Conservation (phyloP, 2,797 vertebrate species). For the Fistularia commersonii region DNA sequence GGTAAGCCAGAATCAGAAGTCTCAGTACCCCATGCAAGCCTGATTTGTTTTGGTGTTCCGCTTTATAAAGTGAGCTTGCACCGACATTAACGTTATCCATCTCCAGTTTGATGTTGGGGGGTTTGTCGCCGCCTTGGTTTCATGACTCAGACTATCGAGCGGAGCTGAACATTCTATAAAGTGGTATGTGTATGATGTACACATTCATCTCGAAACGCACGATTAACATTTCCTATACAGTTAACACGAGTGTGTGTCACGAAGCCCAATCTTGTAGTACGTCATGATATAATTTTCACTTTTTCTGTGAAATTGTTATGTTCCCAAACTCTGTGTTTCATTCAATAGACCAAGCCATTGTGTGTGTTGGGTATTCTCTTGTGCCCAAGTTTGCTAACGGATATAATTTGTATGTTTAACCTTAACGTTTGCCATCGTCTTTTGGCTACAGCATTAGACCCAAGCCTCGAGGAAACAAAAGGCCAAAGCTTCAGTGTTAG, state of each 20-base stretch:
- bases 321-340: conserved; percentile 57
- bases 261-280: conserved; percentile 10
- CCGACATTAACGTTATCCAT: conserved; percentile 50
- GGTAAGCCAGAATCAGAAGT: conserved; percentile 59
- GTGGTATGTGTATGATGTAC: conserved; percentile 8
- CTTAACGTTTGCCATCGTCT: conserved; percentile 45
- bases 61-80: conserved; percentile 27
- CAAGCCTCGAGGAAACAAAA: conserved; percentile 17
- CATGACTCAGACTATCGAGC: conserved; percentile 66
- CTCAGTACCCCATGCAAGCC: conserved; percentile 1
- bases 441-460: conserved; percentile 29
- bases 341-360: conserved; percentile 66
- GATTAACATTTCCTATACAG: background rate
- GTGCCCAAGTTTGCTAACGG: too few species aligned
- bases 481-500: conserved; percentile 3
- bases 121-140: conserved; percentile 69
- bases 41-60: conserved; percentile 10
- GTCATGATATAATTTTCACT: conserved; percentile 52
- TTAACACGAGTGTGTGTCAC: background rate
- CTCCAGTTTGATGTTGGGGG: conserved; percentile 54
- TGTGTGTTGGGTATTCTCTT: conserved; percentile 26
- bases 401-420: too few species aligned
- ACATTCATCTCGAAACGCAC: background rate
- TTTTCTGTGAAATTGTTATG: conserved; percentile 54
- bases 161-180: conserved; percentile 37